Evolutionary conservation across 2,113 vertebrate species (phyloP).

Genomic region (Apeltes quadracus): DNA sequence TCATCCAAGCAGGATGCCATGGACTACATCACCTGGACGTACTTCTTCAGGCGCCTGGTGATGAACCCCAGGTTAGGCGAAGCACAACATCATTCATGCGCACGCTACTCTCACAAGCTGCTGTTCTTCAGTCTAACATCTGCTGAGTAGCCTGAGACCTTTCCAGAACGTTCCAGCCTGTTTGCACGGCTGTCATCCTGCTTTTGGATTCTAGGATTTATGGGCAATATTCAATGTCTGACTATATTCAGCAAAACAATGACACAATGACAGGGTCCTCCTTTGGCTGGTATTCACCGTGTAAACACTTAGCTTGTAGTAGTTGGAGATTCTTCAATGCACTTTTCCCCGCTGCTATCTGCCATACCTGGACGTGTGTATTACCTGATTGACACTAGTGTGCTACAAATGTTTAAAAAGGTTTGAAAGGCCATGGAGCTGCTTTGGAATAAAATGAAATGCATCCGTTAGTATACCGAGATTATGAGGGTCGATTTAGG

Average conservation of each 20-base stretch:
- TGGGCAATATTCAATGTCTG: not conserved
- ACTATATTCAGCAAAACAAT: not conserved
- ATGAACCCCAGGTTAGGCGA: slow-evolving; percentile 94
- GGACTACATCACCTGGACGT: slow-evolving; percentile 99
- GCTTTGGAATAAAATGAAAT: no score
- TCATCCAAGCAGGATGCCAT: slow-evolving; percentile 97
- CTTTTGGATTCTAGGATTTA: slow-evolving; percentile 15
- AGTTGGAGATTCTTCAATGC: not conserved
- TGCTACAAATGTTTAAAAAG: no score
- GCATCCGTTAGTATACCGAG: no score
- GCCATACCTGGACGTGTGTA: no score
- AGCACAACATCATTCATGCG: slow-evolving; percentile 25
- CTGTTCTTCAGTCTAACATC: slow-evolving; percentile 69
- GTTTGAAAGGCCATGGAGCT: no score
- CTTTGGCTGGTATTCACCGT: not conserved
- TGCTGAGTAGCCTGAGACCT: slow-evolving; percentile 68
- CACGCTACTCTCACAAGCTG: slow-evolving; percentile 11
- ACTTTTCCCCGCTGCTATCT: no score
- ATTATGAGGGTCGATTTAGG: no score
- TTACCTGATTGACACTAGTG: no score
- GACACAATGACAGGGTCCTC: no score
- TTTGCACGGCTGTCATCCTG: slow-evolving; percentile 78
- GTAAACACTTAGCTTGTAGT: not conserved
- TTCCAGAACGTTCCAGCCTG: slow-evolving; percentile 77
- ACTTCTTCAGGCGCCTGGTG: slow-evolving; percentile 95